Conservation (phyloP, 2,797 vertebrate genomes). For the Hylomyscus alleni region DNA sequence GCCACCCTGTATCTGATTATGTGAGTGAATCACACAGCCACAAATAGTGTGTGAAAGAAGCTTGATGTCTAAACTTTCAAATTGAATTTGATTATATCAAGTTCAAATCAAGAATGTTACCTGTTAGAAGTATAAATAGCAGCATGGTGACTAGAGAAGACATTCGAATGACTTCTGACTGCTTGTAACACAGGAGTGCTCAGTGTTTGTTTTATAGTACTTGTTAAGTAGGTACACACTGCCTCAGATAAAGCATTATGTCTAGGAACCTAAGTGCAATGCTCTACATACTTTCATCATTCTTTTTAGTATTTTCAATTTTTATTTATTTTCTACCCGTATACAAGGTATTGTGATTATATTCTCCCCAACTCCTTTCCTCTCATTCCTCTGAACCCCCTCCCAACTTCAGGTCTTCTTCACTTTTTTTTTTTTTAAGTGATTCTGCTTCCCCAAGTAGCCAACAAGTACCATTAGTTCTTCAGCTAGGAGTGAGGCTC, state of each 20-base stretch:
- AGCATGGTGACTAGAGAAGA: no score
- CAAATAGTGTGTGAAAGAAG: not conserved
- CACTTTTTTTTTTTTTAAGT: not conserved
- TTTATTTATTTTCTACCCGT: not conserved
- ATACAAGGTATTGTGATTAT: not conserved
- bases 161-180: not conserved
- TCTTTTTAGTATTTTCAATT: not conserved
- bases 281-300: not conserved
- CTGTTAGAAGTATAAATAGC: not conserved
- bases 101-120: not conserved
- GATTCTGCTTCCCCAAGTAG: not conserved
- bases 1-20: not conserved
- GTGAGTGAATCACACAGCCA: not conserved
- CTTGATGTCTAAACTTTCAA: no score
- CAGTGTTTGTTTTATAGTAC: not conserved
- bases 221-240: not conserved
- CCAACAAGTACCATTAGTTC: not conserved
- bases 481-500: not conserved
- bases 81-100: not conserved
- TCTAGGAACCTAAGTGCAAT: not conserved
- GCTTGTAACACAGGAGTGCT: not conserved
- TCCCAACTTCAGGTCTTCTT: not conserved
- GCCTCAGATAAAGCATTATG: not conserved
- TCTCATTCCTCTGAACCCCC: no score
- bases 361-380: not conserved